Evolutionary conservation across 37 sponge, comb jelly and placozoan species (phyloP), one percentile per base, ranked within the genome.

Genomic region (Geodia barretti): DNA sequence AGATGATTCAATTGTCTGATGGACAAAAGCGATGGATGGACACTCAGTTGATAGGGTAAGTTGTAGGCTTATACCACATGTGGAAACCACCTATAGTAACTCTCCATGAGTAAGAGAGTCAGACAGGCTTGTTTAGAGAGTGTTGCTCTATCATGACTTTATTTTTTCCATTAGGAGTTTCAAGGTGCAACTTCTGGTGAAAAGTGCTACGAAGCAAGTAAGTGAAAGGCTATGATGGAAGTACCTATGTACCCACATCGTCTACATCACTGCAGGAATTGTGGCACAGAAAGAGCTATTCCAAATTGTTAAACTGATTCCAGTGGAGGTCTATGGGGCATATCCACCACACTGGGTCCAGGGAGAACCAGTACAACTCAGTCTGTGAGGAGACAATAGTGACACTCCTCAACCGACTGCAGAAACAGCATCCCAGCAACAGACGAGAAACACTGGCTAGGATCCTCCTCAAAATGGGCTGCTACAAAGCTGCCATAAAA

Each of bases 391-490:
- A 47, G 14, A 17, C 54, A 47, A 14, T 47, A 14, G 11, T 47
- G 54, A 47, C 54, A 17, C 11, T 47, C 14, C 54, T 47, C 14
- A 14, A 47, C 7, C 7, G 14, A 7, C 14, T 7, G 54, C 54
- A 47, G 14, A 14, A 47, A 47, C 11, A 47, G 14, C 14, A 7
- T 17, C 54, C 7, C 7, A 47, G 11, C 14, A 47, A 47, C 54
- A 7, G 54, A 14, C 54, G 54, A 47, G 54, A 5, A 25, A 64
- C 1, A 63, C 65, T 77, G 41, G 77, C 77, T 3, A 62, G 65
- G 34, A 60, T 77, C 7, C 64, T 77, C 2, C 39, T 2, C 7
- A 58, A 62, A 24, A 35, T 26, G 25, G 77, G 64, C 28, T 77
- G 26, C 41, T 63, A 64, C 26, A 28, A 36, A 25, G 64, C 28